Percentiles rank a stretch among this genome's conserved stretches.
Conservation (phyloP, 2,888 invertebrate genomes). For the Amorpha juglandis region DNA sequence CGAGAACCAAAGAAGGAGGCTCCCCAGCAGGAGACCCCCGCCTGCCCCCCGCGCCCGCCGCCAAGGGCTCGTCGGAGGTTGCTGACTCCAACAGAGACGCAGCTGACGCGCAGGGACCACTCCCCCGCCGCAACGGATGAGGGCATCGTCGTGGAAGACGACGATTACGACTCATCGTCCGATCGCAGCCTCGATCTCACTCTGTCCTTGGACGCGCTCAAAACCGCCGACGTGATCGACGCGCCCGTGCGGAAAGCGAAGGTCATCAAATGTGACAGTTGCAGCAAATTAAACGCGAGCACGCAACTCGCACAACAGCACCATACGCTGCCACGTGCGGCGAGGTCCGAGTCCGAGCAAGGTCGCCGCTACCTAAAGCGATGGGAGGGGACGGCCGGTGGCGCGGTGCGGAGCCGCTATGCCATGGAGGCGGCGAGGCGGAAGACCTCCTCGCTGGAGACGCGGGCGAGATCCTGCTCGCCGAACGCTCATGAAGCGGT, state of each 20-base stretch:
- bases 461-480: constrained; percentile 75
- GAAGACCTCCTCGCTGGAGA: constrained; percentile 73
- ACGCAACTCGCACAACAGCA: constrained; percentile 58
- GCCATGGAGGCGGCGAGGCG: constrained; percentile 74
- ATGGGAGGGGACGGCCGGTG: constrained; percentile 75
- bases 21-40: constrained; percentile 64
- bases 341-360: constrained; percentile 71
- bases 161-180: constrained; percentile 83
- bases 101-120: constrained; percentile 70
- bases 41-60: constrained; percentile 73
- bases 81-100: constrained; percentile 70
- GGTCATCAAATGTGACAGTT: constrained; percentile 77
- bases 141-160: constrained; percentile 82
- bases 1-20: constrained; percentile 70
- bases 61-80: constrained; percentile 75
- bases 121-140: constrained; percentile 80
- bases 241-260: constrained; percentile 73
- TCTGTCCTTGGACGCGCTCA: constrained; percentile 79
- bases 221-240: constrained; percentile 73
- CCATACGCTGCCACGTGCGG: constrained; percentile 75
- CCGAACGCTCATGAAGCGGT: constrained; percentile 75
- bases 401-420: constrained; percentile 70
- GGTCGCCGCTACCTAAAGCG: constrained; percentile 76
- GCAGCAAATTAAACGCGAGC: constrained; percentile 70
- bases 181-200: constrained; percentile 83